Evolutionary conservation across 2,797 vertebrate species (phyloP).

Genomic region (Phylloscopus collybita): DNA sequence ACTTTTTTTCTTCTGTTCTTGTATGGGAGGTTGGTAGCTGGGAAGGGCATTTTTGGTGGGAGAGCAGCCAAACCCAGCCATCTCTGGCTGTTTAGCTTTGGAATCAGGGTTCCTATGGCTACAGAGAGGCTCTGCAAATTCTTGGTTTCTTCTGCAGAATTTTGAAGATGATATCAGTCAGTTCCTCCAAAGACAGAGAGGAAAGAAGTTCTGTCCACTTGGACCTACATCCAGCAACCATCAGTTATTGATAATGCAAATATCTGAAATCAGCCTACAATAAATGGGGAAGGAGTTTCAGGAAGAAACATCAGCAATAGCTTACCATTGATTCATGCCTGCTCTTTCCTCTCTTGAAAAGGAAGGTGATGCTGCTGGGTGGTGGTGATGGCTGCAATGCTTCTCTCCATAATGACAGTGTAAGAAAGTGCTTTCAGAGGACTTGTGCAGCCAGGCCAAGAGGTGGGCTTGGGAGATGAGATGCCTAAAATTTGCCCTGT

Average conservation of each 20-base stretch:
- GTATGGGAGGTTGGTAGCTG: neutral
- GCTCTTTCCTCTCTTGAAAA: neutral
- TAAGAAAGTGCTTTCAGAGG: slow-evolving; percentile 22
- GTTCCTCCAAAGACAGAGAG: neutral
- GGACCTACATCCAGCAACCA: neutral
- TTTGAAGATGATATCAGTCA: neutral
- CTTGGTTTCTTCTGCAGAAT: neutral
- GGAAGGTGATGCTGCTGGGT: neutral
- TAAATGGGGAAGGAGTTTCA: slow-evolving; percentile 16
- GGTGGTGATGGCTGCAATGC: neutral
- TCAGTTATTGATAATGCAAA: neutral
- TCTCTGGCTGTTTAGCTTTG: neutral
- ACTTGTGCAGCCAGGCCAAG: slow-evolving; percentile 2
- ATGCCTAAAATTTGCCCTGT: slow-evolving; percentile 19
- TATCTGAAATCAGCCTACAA: slow-evolving; percentile 21
- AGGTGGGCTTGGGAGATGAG: slow-evolving; percentile 28
- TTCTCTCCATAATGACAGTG: neutral
- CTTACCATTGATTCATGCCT: neutral
- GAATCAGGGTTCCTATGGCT: neutral
- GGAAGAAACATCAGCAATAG: neutral
- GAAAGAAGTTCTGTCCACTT: neutral
- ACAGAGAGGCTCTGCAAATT: neutral
- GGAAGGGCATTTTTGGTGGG: neutral
- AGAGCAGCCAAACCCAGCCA: neutral
- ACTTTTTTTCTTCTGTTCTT: neutral